Percentiles rank a stretch among this genome's conserved stretches.
Conservation (phyloP, 2,797 vertebrate species). For the Ciconia nigra region DNA sequence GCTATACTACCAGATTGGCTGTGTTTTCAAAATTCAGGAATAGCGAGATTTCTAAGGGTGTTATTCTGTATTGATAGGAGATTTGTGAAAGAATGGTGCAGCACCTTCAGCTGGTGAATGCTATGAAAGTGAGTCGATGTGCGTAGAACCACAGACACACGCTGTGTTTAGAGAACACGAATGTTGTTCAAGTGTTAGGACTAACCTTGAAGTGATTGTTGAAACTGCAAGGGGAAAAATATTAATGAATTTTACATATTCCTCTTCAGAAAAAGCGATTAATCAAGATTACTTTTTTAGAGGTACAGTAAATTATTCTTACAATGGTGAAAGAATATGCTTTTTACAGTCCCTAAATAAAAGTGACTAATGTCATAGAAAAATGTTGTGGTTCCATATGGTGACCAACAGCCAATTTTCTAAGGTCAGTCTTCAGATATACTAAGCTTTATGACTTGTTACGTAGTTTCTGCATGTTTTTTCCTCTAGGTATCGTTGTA, state of each 20-base stretch:
- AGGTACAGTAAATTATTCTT: not conserved
- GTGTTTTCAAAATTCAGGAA: not conserved
- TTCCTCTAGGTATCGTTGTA: not conserved
- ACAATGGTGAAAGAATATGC: not conserved
- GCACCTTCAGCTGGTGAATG: not conserved
- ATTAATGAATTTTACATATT: not conserved
- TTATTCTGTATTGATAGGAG: not conserved
- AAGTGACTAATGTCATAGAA: not conserved
- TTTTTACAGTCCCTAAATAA: not conserved
- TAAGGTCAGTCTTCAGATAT: not conserved
- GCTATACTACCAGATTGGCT: not conserved
- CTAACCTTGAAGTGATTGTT: not conserved
- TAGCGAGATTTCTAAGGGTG: not conserved
- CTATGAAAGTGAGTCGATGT: not conserved
- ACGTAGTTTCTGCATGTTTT: not conserved
- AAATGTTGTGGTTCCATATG: not conserved
- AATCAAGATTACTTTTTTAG: not conserved
- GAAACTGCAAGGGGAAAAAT: not conserved
- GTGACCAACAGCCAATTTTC: not conserved
- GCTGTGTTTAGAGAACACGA: not conserved
- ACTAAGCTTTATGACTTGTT: not conserved
- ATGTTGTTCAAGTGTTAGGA: not conserved
- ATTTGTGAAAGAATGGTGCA: not conserved
- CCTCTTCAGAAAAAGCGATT: not conserved
- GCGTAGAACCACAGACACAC: not conserved